A percentile compares a stretch with the other conserved stretches of the same genome.
Evolutionary conservation across 64 coral and sea anemone genomes (phyloP).

Genomic region (Trachythela sp.): DNA sequence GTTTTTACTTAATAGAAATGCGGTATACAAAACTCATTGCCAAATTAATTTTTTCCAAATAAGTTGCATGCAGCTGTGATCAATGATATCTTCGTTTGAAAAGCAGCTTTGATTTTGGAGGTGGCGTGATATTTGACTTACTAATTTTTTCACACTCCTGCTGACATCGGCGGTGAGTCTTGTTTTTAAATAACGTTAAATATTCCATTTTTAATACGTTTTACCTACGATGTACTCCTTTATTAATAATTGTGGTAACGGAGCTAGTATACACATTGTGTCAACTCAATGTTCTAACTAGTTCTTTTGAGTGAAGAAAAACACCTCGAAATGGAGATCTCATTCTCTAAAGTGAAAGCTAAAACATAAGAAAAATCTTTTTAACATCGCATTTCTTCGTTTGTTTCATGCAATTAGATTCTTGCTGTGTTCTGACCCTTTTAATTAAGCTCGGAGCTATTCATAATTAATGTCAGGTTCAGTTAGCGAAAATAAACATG

Average conservation of each 20-base stretch:
- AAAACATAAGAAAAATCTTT: not conserved
- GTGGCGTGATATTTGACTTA: not conserved
- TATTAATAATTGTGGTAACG: not conserved
- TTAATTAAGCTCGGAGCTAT: not conserved
- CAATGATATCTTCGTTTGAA: not conserved
- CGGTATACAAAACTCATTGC: not conserved
- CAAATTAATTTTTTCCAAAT: not conserved
- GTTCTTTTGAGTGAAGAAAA: not conserved
- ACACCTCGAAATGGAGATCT: not conserved
- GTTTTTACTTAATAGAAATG: not conserved
- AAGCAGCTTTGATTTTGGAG: not conserved
- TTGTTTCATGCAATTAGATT: not conserved
- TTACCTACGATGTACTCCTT: not conserved
- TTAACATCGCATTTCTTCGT: not conserved
- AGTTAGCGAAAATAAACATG: conserved; percentile 1
- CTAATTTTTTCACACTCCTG: not conserved
- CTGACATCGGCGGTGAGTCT: not conserved
- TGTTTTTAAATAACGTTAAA: not conserved
- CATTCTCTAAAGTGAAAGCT: not conserved
- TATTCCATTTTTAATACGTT: not conserved
- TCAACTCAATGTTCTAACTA: not conserved
- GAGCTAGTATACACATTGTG: not conserved
- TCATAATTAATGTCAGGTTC: not conserved
- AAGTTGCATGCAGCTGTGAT: not conserved
- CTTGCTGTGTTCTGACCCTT: not conserved